Base-by-base conservation (phyloP, 1,140 invertebrate species). In the Mamestra configurata region DNA sequence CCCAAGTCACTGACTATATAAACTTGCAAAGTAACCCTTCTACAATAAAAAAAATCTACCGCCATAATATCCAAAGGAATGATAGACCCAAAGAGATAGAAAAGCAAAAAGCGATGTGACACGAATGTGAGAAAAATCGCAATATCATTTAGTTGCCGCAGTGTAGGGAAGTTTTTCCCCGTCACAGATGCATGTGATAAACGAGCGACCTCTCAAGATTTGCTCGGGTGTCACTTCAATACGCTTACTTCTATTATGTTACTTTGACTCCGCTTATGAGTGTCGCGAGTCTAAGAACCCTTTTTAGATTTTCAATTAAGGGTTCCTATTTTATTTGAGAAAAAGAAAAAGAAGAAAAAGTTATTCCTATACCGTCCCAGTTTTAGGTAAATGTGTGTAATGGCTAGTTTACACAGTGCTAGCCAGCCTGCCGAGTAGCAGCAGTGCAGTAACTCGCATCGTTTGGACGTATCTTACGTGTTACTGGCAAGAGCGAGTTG, bases 111-210 rank as follows among this genome's bases (percentile, higher is more conserved):
- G 35, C 7, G 35, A 75, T 40, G 51, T 75, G 51, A 40, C 71
- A 31, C 37, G 71, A 75, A 59, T 75, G 75, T 51, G 75, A 51
- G 70, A 82, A 61, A 83, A 79, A 83, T 83, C 61, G 82, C 76
- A 79, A 83, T 81, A 83, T 83, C 82, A 84, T 84, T 82, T 80
- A 84, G 81, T 76, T 61, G 51, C 78, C 61, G 37, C 66, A 80
- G 76, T 79, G 53, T 68, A 68, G 57, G 73, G 22, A 79, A 82
- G 77, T 83, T 86, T 82, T 84, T 86, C 66, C 75, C 53, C 49
- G 79, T 70, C 83, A 80, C 84, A 86, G 84, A 84, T 86, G 84
- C 84, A 86, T 84, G 82, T 84, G 82, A 86, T 86, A 81, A 86
- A 86, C 82, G 84, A 82, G 61, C 79, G 49, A 49, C 68, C 78